These are phyloP conservation scores for Catostylus mosaicus DNA, from an alignment of 30 jellyfish, hydroid and myxozoan genomes.

Conservation along the genomic window DNA sequence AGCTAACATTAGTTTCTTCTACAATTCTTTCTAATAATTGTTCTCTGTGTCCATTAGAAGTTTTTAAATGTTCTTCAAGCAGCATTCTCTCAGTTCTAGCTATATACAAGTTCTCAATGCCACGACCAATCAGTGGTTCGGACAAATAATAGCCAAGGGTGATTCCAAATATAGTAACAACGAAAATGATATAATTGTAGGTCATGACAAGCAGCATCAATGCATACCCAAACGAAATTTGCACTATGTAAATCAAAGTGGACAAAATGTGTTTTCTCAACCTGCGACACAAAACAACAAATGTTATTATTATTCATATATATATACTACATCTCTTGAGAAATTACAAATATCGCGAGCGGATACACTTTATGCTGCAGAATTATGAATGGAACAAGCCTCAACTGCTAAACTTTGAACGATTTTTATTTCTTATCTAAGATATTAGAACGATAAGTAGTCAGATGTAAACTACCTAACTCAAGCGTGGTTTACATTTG, in stretches of 20 bases:
- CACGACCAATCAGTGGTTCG: slow-evolving; percentile 70
- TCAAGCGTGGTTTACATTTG: no score
- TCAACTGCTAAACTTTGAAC: no score
- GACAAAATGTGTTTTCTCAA: slow-evolving; percentile 44
- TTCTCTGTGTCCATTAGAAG: slow-evolving; percentile 5
- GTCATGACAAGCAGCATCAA: slow-evolving; percentile 76
- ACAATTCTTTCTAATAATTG: neutral
- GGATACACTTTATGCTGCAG: no score
- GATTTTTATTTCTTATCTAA: no score
- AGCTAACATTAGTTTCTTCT: neutral
- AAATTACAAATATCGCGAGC: no score
- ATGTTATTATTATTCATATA: no score
- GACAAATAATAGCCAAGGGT: slow-evolving; percentile 64
- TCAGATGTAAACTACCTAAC: no score
- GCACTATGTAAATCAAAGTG: slow-evolving; percentile 54
- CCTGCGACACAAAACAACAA: slow-evolving; percentile 24
- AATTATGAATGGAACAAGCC: no score
- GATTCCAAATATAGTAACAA: slow-evolving; percentile 53
- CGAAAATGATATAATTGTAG: slow-evolving; percentile 40
- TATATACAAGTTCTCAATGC: slow-evolving; percentile 54
- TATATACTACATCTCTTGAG: no score
- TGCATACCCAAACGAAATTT: slow-evolving; percentile 51
- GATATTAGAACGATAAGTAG: no score
- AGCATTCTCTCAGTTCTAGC: slow-evolving; percentile 2
- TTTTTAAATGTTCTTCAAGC: neutral